Percentiles rank a stretch among this genome's conserved stretches.
These are phyloP conservation scores for Ornithorhynchus anatinus DNA, from an alignment of 2,113 vertebrate species.

Conservation along the genomic window DNA sequence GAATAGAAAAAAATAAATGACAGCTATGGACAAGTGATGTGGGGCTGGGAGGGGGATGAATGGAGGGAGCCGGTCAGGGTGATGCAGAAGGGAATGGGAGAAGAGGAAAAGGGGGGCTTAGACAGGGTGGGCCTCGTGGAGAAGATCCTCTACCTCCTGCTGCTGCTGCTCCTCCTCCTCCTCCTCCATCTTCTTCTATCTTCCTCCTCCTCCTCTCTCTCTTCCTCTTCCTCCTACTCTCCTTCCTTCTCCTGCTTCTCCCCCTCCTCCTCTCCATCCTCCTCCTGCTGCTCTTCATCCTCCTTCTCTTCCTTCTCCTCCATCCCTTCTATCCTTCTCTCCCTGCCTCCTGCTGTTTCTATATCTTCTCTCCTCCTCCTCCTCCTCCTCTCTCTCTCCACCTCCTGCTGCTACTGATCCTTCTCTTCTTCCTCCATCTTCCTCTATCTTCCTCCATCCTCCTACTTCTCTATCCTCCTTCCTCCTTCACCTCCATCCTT, in stretches of 20 bases:
- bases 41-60: too few relatives aligned
- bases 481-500: neutral
- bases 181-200: neutral
- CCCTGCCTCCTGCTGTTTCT: neutral
- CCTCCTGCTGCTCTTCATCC: fast-evolving
- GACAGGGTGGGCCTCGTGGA: too few relatives aligned
- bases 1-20: too few relatives aligned
- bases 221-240: too few relatives aligned
- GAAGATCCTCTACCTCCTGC: neutral
- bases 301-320: neutral
- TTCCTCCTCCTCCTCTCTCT: neutral
- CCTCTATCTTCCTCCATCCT: neutral
- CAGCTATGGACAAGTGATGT: too few relatives aligned
- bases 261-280: neutral
- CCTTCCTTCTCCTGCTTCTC: neutral
- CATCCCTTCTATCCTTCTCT: neutral
- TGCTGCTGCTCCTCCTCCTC: neutral
- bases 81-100: too few relatives aligned
- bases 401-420: neutral
- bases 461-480: neutral
- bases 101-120: too few relatives aligned
- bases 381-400: neutral
- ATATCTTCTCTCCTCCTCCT: neutral
- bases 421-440: neutral
- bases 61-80: too few relatives aligned